Evolutionary conservation across 2,888 invertebrate genomes (phyloP), one percentile per base, ranked within the genome.

Genomic region (Epinotia bilunana): DNA sequence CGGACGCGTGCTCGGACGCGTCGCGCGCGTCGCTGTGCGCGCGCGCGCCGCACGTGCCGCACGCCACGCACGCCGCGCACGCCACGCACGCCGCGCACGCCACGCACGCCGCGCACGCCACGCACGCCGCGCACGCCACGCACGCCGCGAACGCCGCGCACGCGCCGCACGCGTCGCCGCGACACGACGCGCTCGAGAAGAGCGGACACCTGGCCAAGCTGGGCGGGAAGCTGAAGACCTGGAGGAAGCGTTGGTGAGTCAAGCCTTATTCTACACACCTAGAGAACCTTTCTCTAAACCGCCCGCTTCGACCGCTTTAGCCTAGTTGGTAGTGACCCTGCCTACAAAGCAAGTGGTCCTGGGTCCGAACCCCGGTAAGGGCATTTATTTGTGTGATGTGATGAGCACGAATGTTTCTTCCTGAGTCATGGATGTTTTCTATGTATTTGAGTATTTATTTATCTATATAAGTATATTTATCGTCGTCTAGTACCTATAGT

Each of bases 211-310:
- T 98, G 60, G 98, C 98, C 60, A 98, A 98, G 88, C 94, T 98
- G 80, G 99, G 99, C 23, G 99, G 99, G 28, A 98, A 99, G 88
- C 94, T 99, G 33, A 99, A 99, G 93, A 99, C 99, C 0, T 99
- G 99, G 99, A 95, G 98, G 82, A 97, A 99, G 86, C 95, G 99
- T 83, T 99, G 98, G 98, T 93, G n/a, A 80, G 85, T 23, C 9
- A 3, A 11, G 33, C 23, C 3, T 28, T 28, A 28, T 28, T 28
- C 23, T 28, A 28, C 23, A 28, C 23, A 28, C 3, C 23, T 28
- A 28, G 23, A 3, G 23, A 28, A 28, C 23, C 23, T 28, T 28
- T 28, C 23, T 28, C 23, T 28, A 3, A 28, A 28, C 23, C 23
- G 23, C 23, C 23, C 23, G 23, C 23, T 28, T 28, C 23, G 23